These are phyloP conservation scores for Xiphias gladius DNA, from an alignment of 2,113 vertebrate genomes.

Conservation along the genomic window DNA sequence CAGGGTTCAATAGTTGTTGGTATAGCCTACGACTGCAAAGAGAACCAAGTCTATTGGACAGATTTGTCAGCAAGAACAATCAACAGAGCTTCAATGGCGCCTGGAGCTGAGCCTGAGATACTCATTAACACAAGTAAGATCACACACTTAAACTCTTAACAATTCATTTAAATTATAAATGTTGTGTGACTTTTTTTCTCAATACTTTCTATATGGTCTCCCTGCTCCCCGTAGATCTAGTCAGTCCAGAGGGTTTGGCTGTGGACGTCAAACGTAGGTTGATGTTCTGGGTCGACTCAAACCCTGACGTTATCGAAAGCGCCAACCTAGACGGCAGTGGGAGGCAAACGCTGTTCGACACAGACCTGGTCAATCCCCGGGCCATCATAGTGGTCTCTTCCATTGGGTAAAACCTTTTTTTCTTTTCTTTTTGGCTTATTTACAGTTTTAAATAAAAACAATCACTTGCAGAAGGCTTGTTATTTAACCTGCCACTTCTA, in stretches of 20 bases:
- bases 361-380: conserved; percentile 93
- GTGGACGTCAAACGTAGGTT: conserved; percentile 88
- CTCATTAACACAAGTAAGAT: conserved; percentile 89
- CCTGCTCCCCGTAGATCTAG: conserved; percentile 84
- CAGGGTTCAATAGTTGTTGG: conserved; percentile 98
- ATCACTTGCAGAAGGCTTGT: background rate
- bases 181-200: background rate
- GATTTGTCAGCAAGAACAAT: conserved; percentile 93
- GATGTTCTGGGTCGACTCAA: conserved; percentile 97
- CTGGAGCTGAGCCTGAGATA: conserved; percentile 91
- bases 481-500: background rate
- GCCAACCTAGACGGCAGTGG: conserved; percentile 90
- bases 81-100: conserved; percentile 87
- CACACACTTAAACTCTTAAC: background rate
- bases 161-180: background rate
- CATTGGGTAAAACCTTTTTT: conserved; percentile 85
- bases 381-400: conserved; percentile 93
- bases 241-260: conserved; percentile 94
- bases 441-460: background rate
- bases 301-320: conserved; percentile 91
- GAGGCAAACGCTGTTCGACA: conserved; percentile 88
- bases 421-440: background rate
- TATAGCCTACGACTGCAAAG: conserved; percentile 92
- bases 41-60: conserved; percentile 94
- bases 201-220: background rate